Conservation (phyloP, 2,113 vertebrate species). For the Hucho hucho region DNA sequence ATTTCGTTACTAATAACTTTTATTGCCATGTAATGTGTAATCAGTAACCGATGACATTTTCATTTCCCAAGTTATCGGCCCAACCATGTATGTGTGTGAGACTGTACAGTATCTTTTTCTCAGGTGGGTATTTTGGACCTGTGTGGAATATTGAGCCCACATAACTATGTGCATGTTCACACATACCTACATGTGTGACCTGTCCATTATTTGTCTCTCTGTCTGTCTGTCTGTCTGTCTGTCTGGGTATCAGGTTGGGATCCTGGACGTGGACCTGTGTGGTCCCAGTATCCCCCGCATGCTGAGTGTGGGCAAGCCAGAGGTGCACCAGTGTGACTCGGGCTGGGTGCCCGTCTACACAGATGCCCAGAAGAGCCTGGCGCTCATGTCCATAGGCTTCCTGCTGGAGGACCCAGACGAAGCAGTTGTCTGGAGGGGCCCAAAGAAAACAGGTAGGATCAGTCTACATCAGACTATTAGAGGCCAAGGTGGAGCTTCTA, state of each 20-base stretch:
- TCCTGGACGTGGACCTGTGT: slow-evolving; percentile 92
- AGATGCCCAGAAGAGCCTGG: slow-evolving; percentile 78
- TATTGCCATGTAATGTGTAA: too few species aligned
- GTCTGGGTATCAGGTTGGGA: slow-evolving; percentile 81
- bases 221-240: not conserved
- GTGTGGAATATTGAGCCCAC: too few species aligned
- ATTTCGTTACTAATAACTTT: too few species aligned
- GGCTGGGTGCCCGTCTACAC: slow-evolving; percentile 93
- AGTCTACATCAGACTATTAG: not conserved
- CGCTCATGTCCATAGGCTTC: slow-evolving; percentile 95
- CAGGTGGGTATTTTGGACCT: too few species aligned
- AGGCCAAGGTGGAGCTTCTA: too few species aligned
- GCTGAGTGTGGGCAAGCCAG: slow-evolving; percentile 73
- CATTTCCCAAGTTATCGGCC: too few species aligned
- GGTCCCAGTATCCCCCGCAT: slow-evolving; percentile 95
- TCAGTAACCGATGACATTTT: too few species aligned
- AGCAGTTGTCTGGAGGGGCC: slow-evolving; percentile 94
- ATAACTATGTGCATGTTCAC: too few species aligned
- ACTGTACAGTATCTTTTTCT: not conserved
- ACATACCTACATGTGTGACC: not conserved
- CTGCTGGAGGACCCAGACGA: slow-evolving; percentile 88
- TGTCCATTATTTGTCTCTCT: not conserved
- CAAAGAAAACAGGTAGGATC: slow-evolving; percentile 87
- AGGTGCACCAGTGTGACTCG: slow-evolving; percentile 89
- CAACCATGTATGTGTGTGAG: not conserved